phyloP scores from a whole-genome alignment of 2,888 invertebrate species.

The Heliconius erato region DNA sequence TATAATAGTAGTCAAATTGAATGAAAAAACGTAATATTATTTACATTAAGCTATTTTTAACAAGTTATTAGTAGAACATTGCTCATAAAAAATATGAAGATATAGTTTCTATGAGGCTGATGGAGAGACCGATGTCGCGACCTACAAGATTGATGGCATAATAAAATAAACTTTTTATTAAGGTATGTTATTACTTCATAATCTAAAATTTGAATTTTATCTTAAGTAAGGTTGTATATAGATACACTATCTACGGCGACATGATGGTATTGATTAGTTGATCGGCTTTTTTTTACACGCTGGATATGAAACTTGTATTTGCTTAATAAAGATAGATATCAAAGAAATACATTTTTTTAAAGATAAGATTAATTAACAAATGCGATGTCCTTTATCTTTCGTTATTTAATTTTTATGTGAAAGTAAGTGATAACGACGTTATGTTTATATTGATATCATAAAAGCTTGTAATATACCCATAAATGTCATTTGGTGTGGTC shows the following conservation, averaged over 20 bases:
- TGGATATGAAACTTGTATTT: constrained; percentile 42
- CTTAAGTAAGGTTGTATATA: constrained; percentile 78
- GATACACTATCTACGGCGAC: constrained; percentile 78
- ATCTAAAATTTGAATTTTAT: constrained; percentile 82
- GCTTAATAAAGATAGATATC: constrained; percentile 45
- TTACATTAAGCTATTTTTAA: constrained; percentile 2
- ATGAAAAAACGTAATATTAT: neutral
- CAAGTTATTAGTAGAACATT: constrained; percentile 4
- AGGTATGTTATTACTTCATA: constrained; percentile 74
- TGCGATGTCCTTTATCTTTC: constrained; percentile 24
- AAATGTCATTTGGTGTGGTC: constrained; percentile 2
- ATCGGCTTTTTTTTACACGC: constrained; percentile 44
- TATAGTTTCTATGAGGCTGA: constrained; percentile 41
- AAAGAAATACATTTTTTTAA: constrained; percentile 30
- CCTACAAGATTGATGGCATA: constrained; percentile 82
- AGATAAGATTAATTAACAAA: constrained; percentile 42
- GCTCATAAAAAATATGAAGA: constrained; percentile 34
- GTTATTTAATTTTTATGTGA: constrained; percentile 22
- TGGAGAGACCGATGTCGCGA: constrained; percentile 60
- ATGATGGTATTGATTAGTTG: constrained; percentile 77
- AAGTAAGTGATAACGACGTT: constrained; percentile 20
- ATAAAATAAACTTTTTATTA: constrained; percentile 80
- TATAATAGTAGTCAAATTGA: no score
- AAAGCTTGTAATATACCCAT: constrained; percentile 10
- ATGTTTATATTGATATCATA: constrained; percentile 13